phyloP scores from a whole-genome alignment of 1,140 invertebrate species.

The Zaprionus ghesquierei region DNA sequence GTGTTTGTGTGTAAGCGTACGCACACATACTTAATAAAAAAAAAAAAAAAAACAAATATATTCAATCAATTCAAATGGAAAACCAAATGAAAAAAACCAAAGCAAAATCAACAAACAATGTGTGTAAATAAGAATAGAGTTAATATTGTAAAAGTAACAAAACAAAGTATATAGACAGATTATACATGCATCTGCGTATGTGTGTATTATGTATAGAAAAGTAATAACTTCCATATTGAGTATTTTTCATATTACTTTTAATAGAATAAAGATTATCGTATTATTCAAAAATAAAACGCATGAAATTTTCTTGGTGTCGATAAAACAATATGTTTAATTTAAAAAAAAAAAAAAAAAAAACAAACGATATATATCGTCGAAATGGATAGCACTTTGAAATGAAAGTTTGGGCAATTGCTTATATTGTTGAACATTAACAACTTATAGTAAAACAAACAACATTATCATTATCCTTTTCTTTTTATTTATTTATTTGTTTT shows the following conservation, averaged over 20 bases:
- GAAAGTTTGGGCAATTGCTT: no score
- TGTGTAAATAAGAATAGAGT: constrained; percentile 63
- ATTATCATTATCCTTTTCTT: no score
- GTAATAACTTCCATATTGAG: constrained; percentile 78
- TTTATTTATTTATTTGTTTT: neutral
- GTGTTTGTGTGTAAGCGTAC: constrained; percentile 2
- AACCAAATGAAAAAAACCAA: constrained; percentile 19
- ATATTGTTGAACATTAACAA: no score
- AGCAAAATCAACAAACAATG: constrained; percentile 27
- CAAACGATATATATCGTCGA: no score
- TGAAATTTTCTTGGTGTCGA: neutral
- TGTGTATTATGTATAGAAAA: constrained; percentile 69
- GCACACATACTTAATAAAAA: constrained; percentile 28
- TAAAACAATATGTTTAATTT: no score
- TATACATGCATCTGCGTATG: constrained; percentile 39
- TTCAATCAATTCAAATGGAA: constrained; percentile 46
- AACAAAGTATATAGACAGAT: constrained; percentile 51
- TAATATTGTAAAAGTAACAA: constrained; percentile 55
- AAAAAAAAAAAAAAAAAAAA: no score
- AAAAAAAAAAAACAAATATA: constrained; percentile 25
- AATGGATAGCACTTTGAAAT: no score
- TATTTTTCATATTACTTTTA: constrained; percentile 78
- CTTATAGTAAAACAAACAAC: no score
- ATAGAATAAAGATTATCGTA: constrained; percentile 77
- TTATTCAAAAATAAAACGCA: constrained; percentile 56